Percentiles rank a stretch among this genome's conserved stretches.
These are phyloP conservation scores for Portunus trituberculatus DNA, from an alignment of 1,140 invertebrate genomes.

Conservation along the genomic window DNA sequence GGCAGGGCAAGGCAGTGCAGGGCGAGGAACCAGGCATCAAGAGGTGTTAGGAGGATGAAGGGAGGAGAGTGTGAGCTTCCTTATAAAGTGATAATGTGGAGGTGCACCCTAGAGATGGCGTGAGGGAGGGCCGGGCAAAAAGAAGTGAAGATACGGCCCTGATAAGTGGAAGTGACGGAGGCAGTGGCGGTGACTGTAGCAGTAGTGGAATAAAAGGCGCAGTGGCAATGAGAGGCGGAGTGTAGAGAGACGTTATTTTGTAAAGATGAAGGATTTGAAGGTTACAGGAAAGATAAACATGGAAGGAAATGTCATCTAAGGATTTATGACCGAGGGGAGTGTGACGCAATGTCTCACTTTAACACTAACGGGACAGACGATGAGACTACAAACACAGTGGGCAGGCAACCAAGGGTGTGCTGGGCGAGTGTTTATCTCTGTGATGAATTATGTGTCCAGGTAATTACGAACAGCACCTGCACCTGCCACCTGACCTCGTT, in stretches of 20 bases:
- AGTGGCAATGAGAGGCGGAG: no score
- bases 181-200: not conserved
- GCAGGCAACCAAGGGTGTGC: not conserved
- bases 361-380: not conserved
- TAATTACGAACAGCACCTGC: not conserved
- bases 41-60: constrained; percentile 17
- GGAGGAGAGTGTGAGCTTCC: constrained; percentile 31
- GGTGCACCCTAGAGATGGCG: not conserved
- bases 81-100: not conserved
- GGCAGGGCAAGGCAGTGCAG: not conserved
- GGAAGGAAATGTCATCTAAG: no score
- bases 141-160: not conserved
- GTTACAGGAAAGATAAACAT: no score
- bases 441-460: not conserved
- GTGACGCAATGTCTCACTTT: not conserved
- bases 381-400: not conserved
- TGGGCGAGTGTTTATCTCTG: not conserved
- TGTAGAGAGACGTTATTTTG: no score
- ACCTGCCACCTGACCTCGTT: not conserved
- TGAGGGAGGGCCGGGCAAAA: not conserved
- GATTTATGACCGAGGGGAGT: no score
- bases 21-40: not conserved
- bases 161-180: not conserved
- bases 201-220: not conserved
- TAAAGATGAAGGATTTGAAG: no score